phyloP scores from a whole-genome alignment of 2,797 vertebrate species.

The Crenichthys baileyi region DNA sequence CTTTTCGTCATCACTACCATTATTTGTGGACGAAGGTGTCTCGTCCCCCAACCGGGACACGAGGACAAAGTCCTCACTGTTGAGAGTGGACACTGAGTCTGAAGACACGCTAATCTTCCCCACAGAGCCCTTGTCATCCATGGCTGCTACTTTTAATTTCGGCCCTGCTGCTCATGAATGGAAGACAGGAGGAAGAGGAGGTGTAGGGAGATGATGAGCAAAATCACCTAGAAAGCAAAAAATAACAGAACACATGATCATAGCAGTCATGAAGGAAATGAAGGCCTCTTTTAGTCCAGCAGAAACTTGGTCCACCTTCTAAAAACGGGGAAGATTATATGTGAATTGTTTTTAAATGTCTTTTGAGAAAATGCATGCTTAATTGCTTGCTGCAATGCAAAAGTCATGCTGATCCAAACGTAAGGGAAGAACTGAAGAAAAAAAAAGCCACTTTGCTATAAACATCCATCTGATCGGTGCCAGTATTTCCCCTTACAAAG shows the following conservation, averaged over 20 bases:
- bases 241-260: constrained; percentile 66
- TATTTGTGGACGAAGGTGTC: constrained; percentile 96
- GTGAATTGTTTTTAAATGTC: constrained; percentile 14
- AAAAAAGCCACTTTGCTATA: background rate
- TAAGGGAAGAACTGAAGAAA: constrained; percentile 19
- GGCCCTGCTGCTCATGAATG: constrained; percentile 83
- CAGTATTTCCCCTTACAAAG: background rate
- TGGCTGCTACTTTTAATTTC: constrained; percentile 91
- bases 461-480: background rate
- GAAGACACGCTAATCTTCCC: constrained; percentile 99
- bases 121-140: constrained; percentile 99
- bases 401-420: constrained; percentile 52
- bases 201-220: constrained; percentile 84
- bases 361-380: constrained; percentile 10
- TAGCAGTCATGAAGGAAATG: constrained; percentile 70
- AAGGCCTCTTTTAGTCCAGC: constrained; percentile 50
- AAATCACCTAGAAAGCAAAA: constrained; percentile 82
- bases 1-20: constrained; percentile 99
- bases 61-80: constrained; percentile 99
- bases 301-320: constrained; percentile 18
- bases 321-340: constrained; percentile 3
- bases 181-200: constrained; percentile 68
- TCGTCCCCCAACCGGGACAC: constrained; percentile 99
- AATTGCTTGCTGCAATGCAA: constrained; percentile 40
- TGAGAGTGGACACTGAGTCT: constrained; percentile 99